Evolutionary conservation across 2,888 invertebrate genomes (phyloP), one percentile per base, ranked within the genome.

Genomic region (Kryphioiulus occultus): DNA sequence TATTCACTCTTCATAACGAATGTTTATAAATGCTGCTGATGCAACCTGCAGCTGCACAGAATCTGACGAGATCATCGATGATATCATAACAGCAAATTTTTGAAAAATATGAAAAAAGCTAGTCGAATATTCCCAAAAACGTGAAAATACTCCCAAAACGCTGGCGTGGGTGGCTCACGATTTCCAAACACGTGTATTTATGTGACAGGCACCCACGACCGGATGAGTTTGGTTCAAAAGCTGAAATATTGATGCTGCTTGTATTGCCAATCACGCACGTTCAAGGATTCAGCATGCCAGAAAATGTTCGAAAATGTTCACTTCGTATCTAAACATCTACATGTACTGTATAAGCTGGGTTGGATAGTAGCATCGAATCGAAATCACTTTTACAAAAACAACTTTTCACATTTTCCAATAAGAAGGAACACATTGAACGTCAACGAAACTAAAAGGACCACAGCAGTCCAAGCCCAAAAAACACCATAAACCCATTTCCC

Each of bases 81-180:
- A 59, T n/a, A 59, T 59, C 53, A 59, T n/a, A 5, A 59, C 47
- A 19, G n/a, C n/a, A n/a, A 59, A n/a, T 59, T 59, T 5, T 59
- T n/a, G 53, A 59, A 59, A n/a, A 22, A n/a, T n/a, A 7, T 59
- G 53, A 59, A n/a, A n/a, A 59, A 17, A n/a, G 2, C 0, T n/a
- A 53, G n/a, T n/a, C 5, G 19, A n/a, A 59, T 59, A 59, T 39
- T 39, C 39, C 9, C 39, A 39, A 47, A 15, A 59, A 59, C 53
- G 53, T 59, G 53, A 59, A 59, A 59, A 59, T 59, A 59, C 53
- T 59, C 53, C n/a, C 53, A 59, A 59, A 59, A 59, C 19, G 53
- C n/a, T 0, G 7, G 19, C n/a, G 53, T 59, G 53, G 53, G 53
- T 59, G 53, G 53, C n/a, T 59, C 53, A 59, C 19, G 53, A 2